Evolutionary conservation across 2,888 invertebrate species (phyloP).

Genomic region (Thyatira batis): DNA sequence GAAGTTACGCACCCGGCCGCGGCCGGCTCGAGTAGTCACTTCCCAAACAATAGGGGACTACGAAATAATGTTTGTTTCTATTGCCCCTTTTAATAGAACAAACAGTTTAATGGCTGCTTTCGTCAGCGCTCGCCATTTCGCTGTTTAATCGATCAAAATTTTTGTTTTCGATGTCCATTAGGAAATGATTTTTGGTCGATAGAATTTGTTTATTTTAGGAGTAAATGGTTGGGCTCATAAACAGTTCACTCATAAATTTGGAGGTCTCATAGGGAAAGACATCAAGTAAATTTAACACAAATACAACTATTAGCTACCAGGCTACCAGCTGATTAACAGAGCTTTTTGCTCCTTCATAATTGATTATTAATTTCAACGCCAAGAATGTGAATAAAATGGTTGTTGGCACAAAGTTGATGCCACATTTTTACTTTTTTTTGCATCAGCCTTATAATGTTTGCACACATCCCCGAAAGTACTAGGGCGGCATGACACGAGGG

Average conservation of each 20-base stretch:
- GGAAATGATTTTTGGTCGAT: background rate
- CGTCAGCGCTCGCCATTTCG: slow-evolving; percentile 29
- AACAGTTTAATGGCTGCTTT: slow-evolving; percentile 62
- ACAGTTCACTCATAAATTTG: background rate
- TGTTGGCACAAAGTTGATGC: background rate
- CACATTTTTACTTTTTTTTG: slow-evolving; percentile 18
- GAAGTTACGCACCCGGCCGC: slow-evolving; percentile 4
- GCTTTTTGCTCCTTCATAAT: no score
- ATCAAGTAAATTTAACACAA: no score
- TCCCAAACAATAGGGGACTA: slow-evolving; percentile 51
- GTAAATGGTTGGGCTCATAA: background rate
- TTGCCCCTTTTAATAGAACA: slow-evolving; percentile 73
- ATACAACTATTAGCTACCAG: no score
- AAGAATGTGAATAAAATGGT: no score
- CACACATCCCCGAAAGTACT: slow-evolving; percentile 51
- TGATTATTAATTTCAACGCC: no score
- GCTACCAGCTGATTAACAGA: no score
- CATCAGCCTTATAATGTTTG: slow-evolving; percentile 44
- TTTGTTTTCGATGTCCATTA: background rate
- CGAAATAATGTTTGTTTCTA: slow-evolving; percentile 56
- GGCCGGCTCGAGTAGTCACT: slow-evolving; percentile 35
- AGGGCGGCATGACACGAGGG: slow-evolving; percentile 46
- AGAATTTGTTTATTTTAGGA: slow-evolving; percentile 1
- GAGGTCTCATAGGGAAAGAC: no score
- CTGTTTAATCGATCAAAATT: background rate